Percentiles rank a stretch among this genome's conserved stretches.
Conservation (phyloP, 2,113 vertebrate genomes). For the Microtus ochrogaster region DNA sequence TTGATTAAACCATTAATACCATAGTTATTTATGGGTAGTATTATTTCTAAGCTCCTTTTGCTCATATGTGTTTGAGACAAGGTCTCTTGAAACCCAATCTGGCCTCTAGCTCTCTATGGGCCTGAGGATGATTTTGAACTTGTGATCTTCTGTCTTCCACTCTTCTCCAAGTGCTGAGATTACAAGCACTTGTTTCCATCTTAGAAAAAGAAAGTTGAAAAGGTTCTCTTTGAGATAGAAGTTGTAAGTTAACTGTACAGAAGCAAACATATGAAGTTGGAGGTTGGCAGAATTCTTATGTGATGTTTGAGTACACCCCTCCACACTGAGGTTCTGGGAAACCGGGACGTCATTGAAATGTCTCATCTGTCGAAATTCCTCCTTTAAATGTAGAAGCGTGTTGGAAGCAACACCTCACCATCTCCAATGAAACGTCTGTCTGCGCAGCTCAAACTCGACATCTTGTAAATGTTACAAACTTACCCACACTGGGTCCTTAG, state of each 20-base stretch:
- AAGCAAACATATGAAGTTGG: not conserved
- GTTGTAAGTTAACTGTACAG: not conserved
- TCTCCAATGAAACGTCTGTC: not conserved
- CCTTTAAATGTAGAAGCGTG: not conserved
- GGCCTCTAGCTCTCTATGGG: not conserved
- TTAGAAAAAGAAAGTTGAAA: conserved; percentile 12
- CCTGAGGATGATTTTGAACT: not conserved
- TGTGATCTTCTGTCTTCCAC: not conserved
- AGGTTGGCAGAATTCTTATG: not conserved
- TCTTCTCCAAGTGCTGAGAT: not conserved
- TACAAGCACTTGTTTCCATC: not conserved
- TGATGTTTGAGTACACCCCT: not conserved
- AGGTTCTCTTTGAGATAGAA: conserved; percentile 16
- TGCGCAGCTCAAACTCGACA: not conserved
- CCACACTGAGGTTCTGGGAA: not conserved
- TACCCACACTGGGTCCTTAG: not conserved
- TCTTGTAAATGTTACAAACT: not conserved
- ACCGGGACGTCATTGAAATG: not conserved
- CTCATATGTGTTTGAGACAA: not conserved
- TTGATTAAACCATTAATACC: conserved; percentile 13
- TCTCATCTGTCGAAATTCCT: not conserved
- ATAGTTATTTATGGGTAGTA: not conserved
- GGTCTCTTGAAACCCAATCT: not conserved
- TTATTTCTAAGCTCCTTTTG: not conserved
- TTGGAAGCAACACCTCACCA: not conserved